These are phyloP conservation scores for Hystrix brachyura DNA, from an alignment of 2,113 vertebrate genomes.

Conservation along the genomic window DNA sequence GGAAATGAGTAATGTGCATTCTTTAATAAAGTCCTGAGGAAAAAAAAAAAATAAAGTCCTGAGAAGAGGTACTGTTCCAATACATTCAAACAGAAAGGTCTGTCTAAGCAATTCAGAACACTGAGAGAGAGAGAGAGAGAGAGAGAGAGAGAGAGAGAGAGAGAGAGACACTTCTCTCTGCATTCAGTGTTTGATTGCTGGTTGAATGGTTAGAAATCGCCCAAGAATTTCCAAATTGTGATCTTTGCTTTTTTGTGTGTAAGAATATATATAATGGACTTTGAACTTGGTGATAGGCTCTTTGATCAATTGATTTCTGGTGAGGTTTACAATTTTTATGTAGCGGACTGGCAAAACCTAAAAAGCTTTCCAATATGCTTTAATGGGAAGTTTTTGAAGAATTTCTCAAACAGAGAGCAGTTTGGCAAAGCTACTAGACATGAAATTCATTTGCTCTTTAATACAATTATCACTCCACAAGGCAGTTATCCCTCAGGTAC, in stretches of 20 bases:
- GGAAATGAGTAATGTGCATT: background rate
- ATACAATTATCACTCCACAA: background rate
- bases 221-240: background rate
- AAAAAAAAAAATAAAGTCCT: background rate
- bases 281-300: background rate
- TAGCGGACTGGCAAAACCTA: background rate
- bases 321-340: background rate
- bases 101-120: background rate
- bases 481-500: background rate
- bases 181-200: background rate
- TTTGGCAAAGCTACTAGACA: background rate
- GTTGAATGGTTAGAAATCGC: background rate
- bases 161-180: background rate
- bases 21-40: background rate
- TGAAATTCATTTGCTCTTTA: background rate
- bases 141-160: background rate
- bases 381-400: background rate
- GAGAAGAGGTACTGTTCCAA: background rate
- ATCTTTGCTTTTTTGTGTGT: background rate
- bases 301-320: conserved; percentile 34
- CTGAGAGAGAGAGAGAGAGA: background rate
- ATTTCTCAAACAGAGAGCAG: background rate
- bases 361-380: background rate
- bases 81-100: background rate
- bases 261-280: background rate